Base-by-base conservation (phyloP, 2,113 vertebrate genomes). In the Uria lomvia region DNA sequence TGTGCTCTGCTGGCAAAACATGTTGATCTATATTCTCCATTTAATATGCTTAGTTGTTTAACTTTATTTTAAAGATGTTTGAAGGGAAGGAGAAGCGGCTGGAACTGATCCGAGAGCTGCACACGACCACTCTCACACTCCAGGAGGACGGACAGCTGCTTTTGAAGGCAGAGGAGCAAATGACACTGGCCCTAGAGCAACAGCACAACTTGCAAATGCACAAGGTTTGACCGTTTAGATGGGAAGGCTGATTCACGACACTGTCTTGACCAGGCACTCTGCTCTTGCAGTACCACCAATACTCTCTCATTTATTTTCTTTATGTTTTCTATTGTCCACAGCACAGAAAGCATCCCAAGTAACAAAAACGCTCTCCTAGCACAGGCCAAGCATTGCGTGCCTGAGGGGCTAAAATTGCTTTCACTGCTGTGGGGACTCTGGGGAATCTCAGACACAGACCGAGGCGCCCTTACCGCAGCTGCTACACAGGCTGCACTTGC, bases 81-180 rank as follows among this genome's bases (percentile, higher is more conserved):
- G 98, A 98, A 94, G 98, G 98, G 52, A 99, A 99, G 80, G 98
- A 99, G 94, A 99, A 98, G 96, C 95, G 97, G 0, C 42, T 98
- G 80, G 99, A 99, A 32, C 96, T 99, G 92, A 99, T 99, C 95
- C 97, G 66, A 84, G 99, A 99, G 90, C 92, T 99, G 65, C 98
- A 98, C 62, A 98, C 97, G 24, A 98, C 98, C 26, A 98, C 98
- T 34, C 98, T 99, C 0, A 97, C 98, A 0, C 97, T 99, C 8
- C 99, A 99, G 88, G 97, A 96, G 36, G 98, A 99, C 2, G 98
- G 98, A 43, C 98, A 98, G 90, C 94, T 98, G 90, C 88, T 98
- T 63, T 96, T 98, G 95, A 97, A 97, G 89, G 97, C 96, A 0
- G 97, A 99, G 92, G 98, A 98, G 95, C 97, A 98, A 81, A 93